Evolutionary conservation across 2,113 vertebrate species (phyloP).

Genomic region (Aegotheles bennettii): DNA sequence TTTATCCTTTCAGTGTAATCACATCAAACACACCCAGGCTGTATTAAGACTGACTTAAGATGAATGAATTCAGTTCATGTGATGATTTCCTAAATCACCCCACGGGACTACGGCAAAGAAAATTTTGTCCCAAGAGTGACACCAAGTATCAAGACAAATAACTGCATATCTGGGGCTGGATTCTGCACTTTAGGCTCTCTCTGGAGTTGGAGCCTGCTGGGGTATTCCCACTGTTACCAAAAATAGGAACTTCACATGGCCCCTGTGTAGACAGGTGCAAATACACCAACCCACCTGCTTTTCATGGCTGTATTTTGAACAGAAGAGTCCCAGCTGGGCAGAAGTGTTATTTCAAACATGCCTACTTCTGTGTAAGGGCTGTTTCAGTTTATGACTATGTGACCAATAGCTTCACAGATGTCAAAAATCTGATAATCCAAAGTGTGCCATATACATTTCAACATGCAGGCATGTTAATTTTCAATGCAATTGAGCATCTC

Average conservation of each 20-base stretch:
- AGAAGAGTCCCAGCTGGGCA: not conserved
- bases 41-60: conserved; percentile 49
- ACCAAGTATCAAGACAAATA: not conserved
- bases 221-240: not conserved
- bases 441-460: not conserved
- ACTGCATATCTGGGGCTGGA: not conserved
- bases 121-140: conserved; percentile 5
- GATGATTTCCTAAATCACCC: conserved; percentile 27
- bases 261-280: fast-evolving
- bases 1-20: conserved; percentile 63
- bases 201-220: not conserved
- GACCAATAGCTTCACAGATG: not conserved
- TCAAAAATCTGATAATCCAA: not conserved
- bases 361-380: not conserved
- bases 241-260: fast-evolving
- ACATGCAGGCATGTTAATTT: not conserved
- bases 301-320: not conserved
- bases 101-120: not conserved
- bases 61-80: conserved; percentile 9
- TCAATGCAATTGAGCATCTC: not conserved
- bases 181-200: not conserved
- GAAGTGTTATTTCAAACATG: not conserved
- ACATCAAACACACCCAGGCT: conserved; percentile 52
- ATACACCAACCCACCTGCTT: not conserved
- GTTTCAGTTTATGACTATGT: not conserved